phyloP scores from a whole-genome alignment of 2,113 vertebrate species.

The Chlorodrepanis virens region DNA sequence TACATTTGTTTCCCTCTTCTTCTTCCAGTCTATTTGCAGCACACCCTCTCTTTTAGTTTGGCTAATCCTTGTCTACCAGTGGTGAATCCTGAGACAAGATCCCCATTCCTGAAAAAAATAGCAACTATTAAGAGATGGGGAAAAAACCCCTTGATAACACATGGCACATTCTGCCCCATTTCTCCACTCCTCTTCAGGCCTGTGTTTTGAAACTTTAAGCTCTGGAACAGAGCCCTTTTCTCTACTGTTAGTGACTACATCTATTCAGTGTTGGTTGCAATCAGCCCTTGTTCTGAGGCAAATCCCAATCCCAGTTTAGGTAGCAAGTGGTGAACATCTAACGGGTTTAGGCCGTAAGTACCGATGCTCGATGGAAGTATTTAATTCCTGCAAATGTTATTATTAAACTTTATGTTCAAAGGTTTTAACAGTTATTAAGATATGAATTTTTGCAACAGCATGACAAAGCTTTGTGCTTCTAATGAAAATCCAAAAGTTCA shows the following conservation, averaged over 20 bases:
- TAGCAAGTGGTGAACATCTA: not conserved
- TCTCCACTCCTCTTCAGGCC: not conserved
- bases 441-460: not conserved
- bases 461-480: slow-evolving; percentile 1
- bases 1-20: not conserved
- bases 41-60: not conserved
- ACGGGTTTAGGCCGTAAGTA: not conserved
- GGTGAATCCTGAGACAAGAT: not conserved
- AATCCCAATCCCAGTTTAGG: not conserved
- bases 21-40: not conserved
- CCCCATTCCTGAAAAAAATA: not conserved
- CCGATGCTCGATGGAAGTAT: fast-evolving
- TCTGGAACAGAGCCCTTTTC: not conserved
- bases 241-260: fast-evolving
- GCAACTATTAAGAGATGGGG: not conserved
- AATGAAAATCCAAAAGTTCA: not conserved
- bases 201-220: not conserved
- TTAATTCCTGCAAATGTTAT: slow-evolving; percentile 4
- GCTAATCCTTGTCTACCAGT: not conserved
- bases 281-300: not conserved
- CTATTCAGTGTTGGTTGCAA: not conserved
- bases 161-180: not conserved
- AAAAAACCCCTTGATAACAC: not conserved
- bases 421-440: slow-evolving; percentile 23
- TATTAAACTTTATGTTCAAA: slow-evolving; percentile 9